Evolutionary conservation across 2,888 invertebrate species (phyloP).

Genomic region (Orthosia incerta): DNA sequence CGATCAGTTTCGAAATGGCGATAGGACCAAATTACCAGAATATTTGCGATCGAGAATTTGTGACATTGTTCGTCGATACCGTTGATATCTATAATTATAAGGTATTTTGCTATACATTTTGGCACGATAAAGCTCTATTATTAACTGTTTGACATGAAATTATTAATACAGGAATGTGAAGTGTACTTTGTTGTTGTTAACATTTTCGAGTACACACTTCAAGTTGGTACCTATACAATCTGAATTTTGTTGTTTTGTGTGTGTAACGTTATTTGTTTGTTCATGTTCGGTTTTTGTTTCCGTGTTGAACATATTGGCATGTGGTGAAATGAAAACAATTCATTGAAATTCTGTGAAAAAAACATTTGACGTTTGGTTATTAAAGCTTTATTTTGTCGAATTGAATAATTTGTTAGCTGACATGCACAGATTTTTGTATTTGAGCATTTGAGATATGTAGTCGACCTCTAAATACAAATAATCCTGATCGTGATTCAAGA

Average conservation of each 20-base stretch:
- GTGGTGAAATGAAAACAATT: constrained; percentile 12
- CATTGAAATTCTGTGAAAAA: constrained; percentile 6
- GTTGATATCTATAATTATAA: constrained; percentile 38
- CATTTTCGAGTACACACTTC: constrained; percentile 18
- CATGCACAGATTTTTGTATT: not conserved
- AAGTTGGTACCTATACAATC: constrained; percentile 8
- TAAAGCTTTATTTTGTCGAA: not conserved
- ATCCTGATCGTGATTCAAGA: not conserved
- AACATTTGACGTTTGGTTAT: not conserved
- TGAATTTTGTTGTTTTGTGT: constrained; percentile 24
- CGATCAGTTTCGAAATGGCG: constrained; percentile 54
- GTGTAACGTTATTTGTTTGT: constrained; percentile 6
- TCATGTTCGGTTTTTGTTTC: constrained; percentile 19
- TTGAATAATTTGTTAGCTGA: not conserved
- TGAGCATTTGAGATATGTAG: no score
- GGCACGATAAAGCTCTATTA: constrained; percentile 9
- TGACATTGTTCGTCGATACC: constrained; percentile 43
- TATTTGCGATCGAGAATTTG: constrained; percentile 55
- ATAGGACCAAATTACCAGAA: constrained; percentile 58
- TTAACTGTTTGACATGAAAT: constrained; percentile 38
- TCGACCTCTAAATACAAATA: not conserved
- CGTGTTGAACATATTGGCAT: constrained; percentile 28
- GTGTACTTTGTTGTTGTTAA: constrained; percentile 15
- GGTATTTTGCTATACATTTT: constrained; percentile 39
- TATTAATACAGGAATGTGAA: constrained; percentile 16